Percentiles rank a stretch among this genome's conserved stretches.
phyloP scores from a whole-genome alignment of 2,888 invertebrate genomes.

The Endomychus coccineus region DNA sequence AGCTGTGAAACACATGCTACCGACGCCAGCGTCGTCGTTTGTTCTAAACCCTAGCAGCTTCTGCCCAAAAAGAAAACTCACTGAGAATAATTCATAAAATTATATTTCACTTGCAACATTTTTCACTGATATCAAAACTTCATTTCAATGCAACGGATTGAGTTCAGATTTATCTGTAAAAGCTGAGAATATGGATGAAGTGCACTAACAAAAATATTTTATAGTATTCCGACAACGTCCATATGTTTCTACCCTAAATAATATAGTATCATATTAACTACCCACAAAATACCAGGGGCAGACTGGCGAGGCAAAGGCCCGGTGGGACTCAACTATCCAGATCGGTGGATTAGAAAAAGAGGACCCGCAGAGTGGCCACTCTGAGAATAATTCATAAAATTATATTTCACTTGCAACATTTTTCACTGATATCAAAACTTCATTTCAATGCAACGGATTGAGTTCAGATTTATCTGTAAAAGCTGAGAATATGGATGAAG shows the following conservation, averaged over 20 bases:
- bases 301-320: too few species aligned
- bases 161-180: too few species aligned
- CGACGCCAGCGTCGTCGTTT: slow-evolving; percentile 20
- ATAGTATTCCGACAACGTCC: too few species aligned
- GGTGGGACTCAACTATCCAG: too few species aligned
- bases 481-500: too few species aligned
- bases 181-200: too few species aligned
- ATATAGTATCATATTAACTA: too few species aligned
- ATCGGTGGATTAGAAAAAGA: too few species aligned
- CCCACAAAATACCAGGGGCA: too few species aligned
- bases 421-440: neutral
- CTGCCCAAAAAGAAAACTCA: slow-evolving; percentile 14
- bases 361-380: slow-evolving; percentile 13
- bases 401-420: neutral
- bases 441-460: neutral
- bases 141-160: neutral
- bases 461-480: too few species aligned
- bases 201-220: too few species aligned
- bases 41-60: slow-evolving; percentile 3
- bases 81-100: slow-evolving; percentile 14
- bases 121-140: neutral
- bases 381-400: slow-evolving; percentile 14
- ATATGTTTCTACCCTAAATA: too few species aligned
- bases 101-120: neutral
- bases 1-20: slow-evolving; percentile 31